Evolutionary conservation across 1,140 invertebrate species (phyloP), one percentile per base, ranked within the genome.

Genomic region (Sarcophaga peregrina): DNA sequence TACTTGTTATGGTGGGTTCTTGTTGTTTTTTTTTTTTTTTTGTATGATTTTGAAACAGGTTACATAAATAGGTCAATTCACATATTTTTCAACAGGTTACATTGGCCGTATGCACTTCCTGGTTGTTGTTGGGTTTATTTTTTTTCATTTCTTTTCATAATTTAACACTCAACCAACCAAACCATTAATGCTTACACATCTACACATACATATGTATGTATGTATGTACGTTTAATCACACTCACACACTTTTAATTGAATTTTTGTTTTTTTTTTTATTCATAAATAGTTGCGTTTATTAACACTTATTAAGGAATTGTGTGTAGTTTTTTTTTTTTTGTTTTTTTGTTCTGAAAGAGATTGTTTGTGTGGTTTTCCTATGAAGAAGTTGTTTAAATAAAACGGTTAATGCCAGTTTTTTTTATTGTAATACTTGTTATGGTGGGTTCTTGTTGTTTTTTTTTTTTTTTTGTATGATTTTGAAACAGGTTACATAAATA

Each of bases 401-500:
- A 37, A 37, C 25, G 25, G 25, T 37, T 37, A 85, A 76, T 76
- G 47, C 48, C 45, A 48, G 5, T 5, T 17, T 76, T 10, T 7
- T 46, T 7, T 37, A 37, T 37, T 37, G 25, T 37, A 37, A 37
- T 37, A 37, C 25, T 37, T 37, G 25, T 37, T 37, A 37, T 37
- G 25, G 25, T 37, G 25, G 25, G 1, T 37, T 37, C 25, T 37
- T n/a, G n/a, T n/a, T n/a, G n/a, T n/a, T n/a, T 85, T 85, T 82
- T 86, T 73, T 81, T 81, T 62, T 81, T 15, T 84, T 81, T 84
- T 82, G 83, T 76, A 82, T 45, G 74, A 45, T 81, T 87, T 86
- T 84, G 87, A 87, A 88, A 88, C 87, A 88, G 87, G 87, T 88
- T 88, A 88, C 87, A 88, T 88, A 88, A 88, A 88, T 88, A 85